Conservation (phyloP, 2,113 vertebrate genomes). For the Mola mola region DNA sequence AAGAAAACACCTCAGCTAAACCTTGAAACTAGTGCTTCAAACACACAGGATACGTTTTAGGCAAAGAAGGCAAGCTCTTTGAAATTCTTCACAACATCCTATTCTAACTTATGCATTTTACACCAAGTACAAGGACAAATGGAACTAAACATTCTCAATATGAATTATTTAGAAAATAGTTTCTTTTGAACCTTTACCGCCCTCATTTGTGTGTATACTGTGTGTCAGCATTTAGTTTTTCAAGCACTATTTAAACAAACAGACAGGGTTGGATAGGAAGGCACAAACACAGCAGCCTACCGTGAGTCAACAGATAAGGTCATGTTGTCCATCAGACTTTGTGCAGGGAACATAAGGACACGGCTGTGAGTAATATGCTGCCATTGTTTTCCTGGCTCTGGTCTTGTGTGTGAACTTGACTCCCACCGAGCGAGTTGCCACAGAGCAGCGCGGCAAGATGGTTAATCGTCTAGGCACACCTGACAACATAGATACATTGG, state of each 20-base stretch:
- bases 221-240: conserved; percentile 16
- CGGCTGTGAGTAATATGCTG: conserved; percentile 55
- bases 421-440: conserved; percentile 58
- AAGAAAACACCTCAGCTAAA: too few relatives aligned
- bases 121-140: too few relatives aligned
- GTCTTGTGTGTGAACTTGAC: conserved; percentile 59
- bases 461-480: conserved; percentile 73
- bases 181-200: too few relatives aligned
- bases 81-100: too few relatives aligned
- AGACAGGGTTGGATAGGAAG: conserved; percentile 34
- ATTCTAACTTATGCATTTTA: too few relatives aligned
- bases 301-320: conserved; percentile 44
- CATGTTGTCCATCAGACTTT: conserved; percentile 50
- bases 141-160: too few relatives aligned
- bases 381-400: conserved; percentile 51
- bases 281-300: conserved; percentile 37
- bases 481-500: conserved; percentile 70
- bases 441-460: conserved; percentile 63
- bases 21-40: too few relatives aligned
- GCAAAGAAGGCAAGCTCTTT: too few relatives aligned
- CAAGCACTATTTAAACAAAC: conserved; percentile 38
- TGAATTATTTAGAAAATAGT: too few relatives aligned
- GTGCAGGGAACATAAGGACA: conserved; percentile 39
- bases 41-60: too few relatives aligned
- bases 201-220: too few relatives aligned